phyloP scores from a whole-genome alignment of 1,140 invertebrate genomes.

The Drosophila ercepeae region DNA sequence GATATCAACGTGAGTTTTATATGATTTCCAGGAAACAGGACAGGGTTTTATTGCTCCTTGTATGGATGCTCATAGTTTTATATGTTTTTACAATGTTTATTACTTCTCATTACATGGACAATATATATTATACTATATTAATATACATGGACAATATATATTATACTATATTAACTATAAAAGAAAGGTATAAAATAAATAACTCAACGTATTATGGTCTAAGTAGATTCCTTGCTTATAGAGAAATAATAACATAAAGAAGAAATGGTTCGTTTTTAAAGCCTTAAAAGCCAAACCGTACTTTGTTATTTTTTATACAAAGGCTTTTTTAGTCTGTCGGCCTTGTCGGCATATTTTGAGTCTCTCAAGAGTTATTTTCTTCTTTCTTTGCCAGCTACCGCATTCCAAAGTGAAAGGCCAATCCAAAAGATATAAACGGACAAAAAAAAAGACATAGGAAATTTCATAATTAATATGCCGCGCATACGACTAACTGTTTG shows the following conservation, averaged over 20 bases:
- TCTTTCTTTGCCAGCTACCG: conserved; percentile 60
- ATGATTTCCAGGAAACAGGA: conserved; percentile 24
- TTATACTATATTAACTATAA: not conserved
- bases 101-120: not conserved
- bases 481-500: conserved; percentile 67
- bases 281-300: not conserved
- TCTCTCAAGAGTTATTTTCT: conserved; percentile 41
- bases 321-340: not conserved
- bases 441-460: conserved; percentile 34
- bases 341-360: conserved; percentile 39
- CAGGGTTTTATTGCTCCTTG: not conserved
- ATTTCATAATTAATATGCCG: conserved; percentile 81
- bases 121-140: no score
- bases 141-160: no score
- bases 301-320: not conserved
- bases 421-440: conserved; percentile 34
- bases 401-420: conserved; percentile 77
- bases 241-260: not conserved
- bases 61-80: not conserved
- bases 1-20: conserved; percentile 15
- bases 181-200: not conserved
- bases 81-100: not conserved
- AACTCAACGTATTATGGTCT: no score
- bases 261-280: not conserved
- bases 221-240: no score